Evolutionary conservation across 30 jellyfish, hydroid and myxozoan species (phyloP), one percentile per base, ranked within the genome.

Genomic region (Aurelia aurita): DNA sequence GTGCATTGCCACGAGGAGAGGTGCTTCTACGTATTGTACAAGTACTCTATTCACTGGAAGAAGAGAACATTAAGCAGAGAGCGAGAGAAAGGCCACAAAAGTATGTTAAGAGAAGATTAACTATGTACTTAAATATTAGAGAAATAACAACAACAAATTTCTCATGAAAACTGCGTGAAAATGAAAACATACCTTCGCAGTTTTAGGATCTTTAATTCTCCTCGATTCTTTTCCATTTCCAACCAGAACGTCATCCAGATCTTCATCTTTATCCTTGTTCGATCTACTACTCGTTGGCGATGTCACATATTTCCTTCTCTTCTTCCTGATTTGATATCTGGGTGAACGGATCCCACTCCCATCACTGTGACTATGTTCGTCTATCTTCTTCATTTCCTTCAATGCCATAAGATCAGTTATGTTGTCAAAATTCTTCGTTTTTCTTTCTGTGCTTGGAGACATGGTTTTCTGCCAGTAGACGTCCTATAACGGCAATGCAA

Each of bases 291-390:
- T 45, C 55, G 46, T 23, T 5, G 58, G 93, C 8, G 60, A 66
- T 18, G 84, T 57, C 60, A 61, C 79, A 63, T 83, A 74, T 59
- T 83, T 83, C 74, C 93, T 82, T 43, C 93, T 47, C 72, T 71
- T 70, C 73, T 83, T 83, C 80, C 87, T 69, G 19, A 71, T 69
- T 58, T 83, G 93, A 79, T 83, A 61, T 23, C 84, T 57, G 22
- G 93, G 93, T 2, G 83, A 74, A 49, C 57, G 61, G 57, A 71
- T 55, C 21, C 83, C 74, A 67, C 93, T 83, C 31, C 72, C 93
- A 59, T 83, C 93, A 46, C 93, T 83, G 1, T 83, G 93, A 63
- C 93, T 83, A 57, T 55, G 77, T 1, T 47, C 81, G 51, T 83
- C 93, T 13, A 79, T 57, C 43, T 45, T 55, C 34, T 67, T 66